phyloP scores from a whole-genome alignment of 2,888 invertebrate species.

The Euproctis similis region DNA sequence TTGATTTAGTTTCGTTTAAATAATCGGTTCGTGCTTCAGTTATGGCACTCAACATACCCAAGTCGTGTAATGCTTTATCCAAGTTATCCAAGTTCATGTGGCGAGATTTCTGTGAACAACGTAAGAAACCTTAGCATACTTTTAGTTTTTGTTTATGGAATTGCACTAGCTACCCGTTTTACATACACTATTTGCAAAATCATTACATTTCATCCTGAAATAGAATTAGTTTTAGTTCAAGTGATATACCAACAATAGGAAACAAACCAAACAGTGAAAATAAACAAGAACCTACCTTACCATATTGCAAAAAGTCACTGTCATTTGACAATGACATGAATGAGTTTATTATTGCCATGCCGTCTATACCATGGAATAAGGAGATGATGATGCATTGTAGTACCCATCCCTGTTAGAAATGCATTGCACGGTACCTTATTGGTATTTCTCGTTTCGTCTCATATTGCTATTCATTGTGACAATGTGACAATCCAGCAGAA shows the following conservation, averaged over 20 bases:
- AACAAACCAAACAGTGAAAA: conserved; percentile 73
- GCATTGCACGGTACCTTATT: no score
- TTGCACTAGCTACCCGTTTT: no score
- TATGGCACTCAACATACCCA: conserved; percentile 77
- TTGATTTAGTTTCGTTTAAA: conserved; percentile 67
- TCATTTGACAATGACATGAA: no score
- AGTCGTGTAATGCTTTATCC: conserved; percentile 76
- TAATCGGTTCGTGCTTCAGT: conserved; percentile 76
- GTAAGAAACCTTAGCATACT: conserved; percentile 22
- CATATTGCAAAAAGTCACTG: no score
- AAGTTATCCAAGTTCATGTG: conserved; percentile 72
- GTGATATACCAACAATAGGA: conserved; percentile 58
- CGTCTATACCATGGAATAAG: no score
- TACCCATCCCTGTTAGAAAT: no score
- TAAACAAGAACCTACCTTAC: no score
- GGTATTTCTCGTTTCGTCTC: no score
- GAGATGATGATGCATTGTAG: no score
- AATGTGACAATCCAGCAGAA: no score
- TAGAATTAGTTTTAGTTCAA: conserved; percentile 33
- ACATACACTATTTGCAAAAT: conserved; percentile 53
- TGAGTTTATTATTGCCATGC: no score
- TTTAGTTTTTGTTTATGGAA: not conserved
- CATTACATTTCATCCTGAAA: conserved; percentile 62
- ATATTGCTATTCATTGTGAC: no score
- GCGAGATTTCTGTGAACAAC: conserved; percentile 61